These are phyloP conservation scores for Luidia sarsii DNA, from an alignment of 53 echinoderm and acorn worm species.

Conservation along the genomic window DNA sequence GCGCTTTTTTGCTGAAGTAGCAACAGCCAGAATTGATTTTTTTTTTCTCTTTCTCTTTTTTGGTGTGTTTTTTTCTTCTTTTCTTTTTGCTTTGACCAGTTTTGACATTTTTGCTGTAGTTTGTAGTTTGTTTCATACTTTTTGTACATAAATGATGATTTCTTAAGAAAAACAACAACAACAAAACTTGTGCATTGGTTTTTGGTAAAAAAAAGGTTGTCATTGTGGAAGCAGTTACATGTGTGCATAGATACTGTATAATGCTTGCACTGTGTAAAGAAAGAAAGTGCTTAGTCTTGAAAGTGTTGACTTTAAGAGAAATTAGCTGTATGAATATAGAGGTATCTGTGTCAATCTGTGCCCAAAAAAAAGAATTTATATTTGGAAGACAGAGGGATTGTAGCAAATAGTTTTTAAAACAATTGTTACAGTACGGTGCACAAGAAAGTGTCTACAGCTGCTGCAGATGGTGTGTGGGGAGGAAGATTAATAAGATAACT, in stretches of 20 bases:
- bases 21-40: not conserved
- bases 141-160: slow-evolving; percentile 50
- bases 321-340: too few species aligned
- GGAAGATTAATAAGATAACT: too few species aligned
- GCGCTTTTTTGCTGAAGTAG: slow-evolving; percentile 54
- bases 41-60: not conserved
- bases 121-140: slow-evolving; percentile 45
- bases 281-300: not conserved
- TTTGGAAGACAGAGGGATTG: too few species aligned
- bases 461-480: too few species aligned
- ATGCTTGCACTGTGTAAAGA: slow-evolving; percentile 12
- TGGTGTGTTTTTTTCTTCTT: not conserved
- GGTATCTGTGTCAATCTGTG: too few species aligned
- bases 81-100: not conserved
- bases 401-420: too few species aligned
- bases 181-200: not conserved
- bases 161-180: too few species aligned
- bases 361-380: too few species aligned
- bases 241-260: slow-evolving; percentile 5
- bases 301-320: not conserved
- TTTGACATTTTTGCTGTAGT: slow-evolving; percentile 6
- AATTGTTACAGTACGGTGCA: too few species aligned
- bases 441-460: too few species aligned
- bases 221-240: slow-evolving; percentile 4
- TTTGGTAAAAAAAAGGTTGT: not conserved